Conservation (phyloP, 2,797 vertebrate species). For the Bryconaethiops microstoma region DNA sequence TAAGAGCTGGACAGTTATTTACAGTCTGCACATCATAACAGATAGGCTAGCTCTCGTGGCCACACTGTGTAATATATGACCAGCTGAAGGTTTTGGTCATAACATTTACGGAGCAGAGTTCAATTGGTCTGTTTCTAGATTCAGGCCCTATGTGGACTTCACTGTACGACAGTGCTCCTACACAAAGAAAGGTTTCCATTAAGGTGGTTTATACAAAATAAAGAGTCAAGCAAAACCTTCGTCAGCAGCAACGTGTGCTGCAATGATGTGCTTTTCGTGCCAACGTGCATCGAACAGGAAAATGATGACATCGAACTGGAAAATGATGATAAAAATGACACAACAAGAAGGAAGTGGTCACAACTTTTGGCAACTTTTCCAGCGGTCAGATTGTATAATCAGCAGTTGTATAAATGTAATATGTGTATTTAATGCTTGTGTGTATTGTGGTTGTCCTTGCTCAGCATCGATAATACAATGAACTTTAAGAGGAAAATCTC, state of each 20-base stretch:
- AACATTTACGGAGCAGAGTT: constrained; percentile 11
- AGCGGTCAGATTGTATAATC: constrained; percentile 8
- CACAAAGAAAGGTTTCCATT: not conserved
- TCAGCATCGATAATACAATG: not conserved
- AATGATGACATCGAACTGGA: not conserved
- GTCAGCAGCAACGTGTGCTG: not conserved
- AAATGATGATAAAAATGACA: constrained; percentile 17
- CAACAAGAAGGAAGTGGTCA: constrained; percentile 27
- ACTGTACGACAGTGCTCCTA: not conserved
- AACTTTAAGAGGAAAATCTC: not conserved
- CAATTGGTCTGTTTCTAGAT: not conserved
- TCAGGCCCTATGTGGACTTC: not conserved
- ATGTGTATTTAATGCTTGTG: not conserved
- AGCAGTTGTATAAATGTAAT: not conserved
- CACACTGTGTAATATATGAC: not conserved
- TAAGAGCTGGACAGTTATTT: constrained; percentile 41
- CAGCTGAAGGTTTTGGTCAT: constrained; percentile 13
- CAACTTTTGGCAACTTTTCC: constrained; percentile 16
- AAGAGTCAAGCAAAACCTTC: not conserved
- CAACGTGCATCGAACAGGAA: constrained; percentile 8
- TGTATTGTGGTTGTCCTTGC: not conserved
- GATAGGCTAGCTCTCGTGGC: constrained; percentile 41
- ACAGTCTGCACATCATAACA: constrained; percentile 49
- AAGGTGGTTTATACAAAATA: not conserved
- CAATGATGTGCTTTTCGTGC: not conserved